Conservation (phyloP, 2,888 invertebrate species). For the Hydroisotoma schaefferi region DNA sequence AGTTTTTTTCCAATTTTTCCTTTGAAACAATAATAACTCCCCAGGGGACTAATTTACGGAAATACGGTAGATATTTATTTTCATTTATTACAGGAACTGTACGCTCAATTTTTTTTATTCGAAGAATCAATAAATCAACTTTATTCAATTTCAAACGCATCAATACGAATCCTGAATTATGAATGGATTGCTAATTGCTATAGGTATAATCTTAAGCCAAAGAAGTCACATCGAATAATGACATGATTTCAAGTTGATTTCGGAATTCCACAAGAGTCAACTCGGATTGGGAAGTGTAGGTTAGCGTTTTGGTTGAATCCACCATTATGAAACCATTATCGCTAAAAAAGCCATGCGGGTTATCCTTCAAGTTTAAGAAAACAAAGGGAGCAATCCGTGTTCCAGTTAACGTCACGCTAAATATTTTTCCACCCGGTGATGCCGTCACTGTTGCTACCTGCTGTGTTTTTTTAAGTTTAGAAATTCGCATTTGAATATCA, state of each 20-base stretch:
- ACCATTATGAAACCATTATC: constrained; percentile 68
- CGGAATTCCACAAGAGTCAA: constrained; percentile 24
- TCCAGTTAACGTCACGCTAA: constrained; percentile 53
- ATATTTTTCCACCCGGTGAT: constrained; percentile 28
- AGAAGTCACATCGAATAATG: constrained; percentile 28
- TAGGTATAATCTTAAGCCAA: constrained; percentile 10
- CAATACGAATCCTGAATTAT: no score
- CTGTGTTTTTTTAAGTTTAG: no score
- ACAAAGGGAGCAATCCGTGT: constrained; percentile 64
- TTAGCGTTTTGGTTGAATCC: constrained; percentile 49
- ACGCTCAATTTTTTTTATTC: no score
- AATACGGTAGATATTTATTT: no score
- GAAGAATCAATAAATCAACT: no score
- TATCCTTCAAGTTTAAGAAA: constrained; percentile 61
- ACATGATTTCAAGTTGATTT: constrained; percentile 24
- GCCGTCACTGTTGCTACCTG: neutral
- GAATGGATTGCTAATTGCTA: no score
- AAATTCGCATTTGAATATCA: no score
- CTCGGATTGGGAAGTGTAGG: constrained; percentile 41
- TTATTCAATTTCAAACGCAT: no score
- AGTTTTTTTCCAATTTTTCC: no score
- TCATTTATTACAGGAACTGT: no score
- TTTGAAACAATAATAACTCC: no score
- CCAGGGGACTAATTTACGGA: no score
- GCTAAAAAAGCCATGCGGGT: constrained; percentile 63